Conservation (phyloP, 2,797 vertebrate species). For the Chiroxiphia lanceolata region DNA sequence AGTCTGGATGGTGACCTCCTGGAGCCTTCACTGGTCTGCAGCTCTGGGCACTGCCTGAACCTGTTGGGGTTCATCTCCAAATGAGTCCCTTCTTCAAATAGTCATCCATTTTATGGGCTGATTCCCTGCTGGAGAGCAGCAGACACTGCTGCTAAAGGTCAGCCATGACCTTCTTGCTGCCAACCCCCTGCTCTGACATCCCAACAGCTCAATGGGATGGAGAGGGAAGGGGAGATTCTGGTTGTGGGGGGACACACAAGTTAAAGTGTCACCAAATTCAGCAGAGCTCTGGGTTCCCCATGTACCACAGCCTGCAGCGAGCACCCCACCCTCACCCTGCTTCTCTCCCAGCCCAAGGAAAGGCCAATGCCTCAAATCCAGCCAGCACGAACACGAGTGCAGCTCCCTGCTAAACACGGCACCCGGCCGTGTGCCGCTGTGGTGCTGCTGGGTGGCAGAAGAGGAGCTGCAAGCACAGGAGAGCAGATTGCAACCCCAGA, state of each 20-base stretch:
- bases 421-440: accelerated
- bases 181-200: neutral
- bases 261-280: neutral
- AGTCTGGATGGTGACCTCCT: neutral
- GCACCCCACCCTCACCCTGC: neutral
- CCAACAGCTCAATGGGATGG: neutral
- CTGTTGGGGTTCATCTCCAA: neutral
- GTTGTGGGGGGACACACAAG: too few species aligned
- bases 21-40: neutral
- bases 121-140: neutral
- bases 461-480: neutral
- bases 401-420: neutral
- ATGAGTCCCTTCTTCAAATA: neutral
- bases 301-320: accelerated
- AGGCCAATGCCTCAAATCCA: neutral
- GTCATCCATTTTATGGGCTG: neutral
- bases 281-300: neutral
- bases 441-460: neutral
- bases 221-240: neutral
- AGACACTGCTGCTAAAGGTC: too few species aligned
- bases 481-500: neutral
- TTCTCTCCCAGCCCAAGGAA: neutral
- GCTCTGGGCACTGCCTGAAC: neutral
- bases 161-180: neutral
- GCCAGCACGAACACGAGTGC: neutral